Evolutionary conservation across 53 echinoderm and acorn worm genomes (phyloP).

Genomic region (Stichopus horrens): DNA sequence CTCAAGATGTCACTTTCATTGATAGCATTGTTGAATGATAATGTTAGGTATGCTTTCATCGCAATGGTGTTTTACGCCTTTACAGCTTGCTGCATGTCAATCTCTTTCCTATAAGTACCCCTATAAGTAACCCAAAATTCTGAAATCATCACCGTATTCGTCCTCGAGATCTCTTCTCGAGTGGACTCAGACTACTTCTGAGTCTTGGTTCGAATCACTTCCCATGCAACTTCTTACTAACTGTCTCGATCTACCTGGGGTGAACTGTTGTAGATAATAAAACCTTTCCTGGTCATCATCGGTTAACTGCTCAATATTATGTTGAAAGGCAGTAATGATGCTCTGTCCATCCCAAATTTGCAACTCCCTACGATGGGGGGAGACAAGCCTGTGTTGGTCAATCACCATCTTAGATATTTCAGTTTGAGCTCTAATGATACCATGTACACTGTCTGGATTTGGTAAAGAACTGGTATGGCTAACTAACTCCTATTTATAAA

Average conservation of each 20-base stretch:
- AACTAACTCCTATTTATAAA: not conserved
- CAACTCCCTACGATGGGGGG: not conserved
- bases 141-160: constrained; percentile 58
- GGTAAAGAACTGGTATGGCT: not conserved
- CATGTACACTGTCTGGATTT: constrained; percentile 3
- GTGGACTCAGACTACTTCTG: too few species aligned
- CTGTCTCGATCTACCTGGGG: constrained; percentile 52
- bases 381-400: constrained; percentile 3
- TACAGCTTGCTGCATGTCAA: constrained; percentile 48
- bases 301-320: constrained; percentile 39
- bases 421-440: constrained; percentile 1
- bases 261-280: constrained; percentile 65
- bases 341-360: constrained; percentile 25
- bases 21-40: constrained; percentile 44
- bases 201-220: constrained; percentile 8
- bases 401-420: constrained; percentile 34
- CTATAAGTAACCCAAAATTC: constrained; percentile 47
- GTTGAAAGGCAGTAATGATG: constrained; percentile 47
- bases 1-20: constrained; percentile 46
- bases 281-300: constrained; percentile 54
- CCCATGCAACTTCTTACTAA: constrained; percentile 66
- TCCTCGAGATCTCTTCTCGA: constrained; percentile 44
- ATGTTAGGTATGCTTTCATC: constrained; percentile 58
- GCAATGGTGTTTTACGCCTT: constrained; percentile 55
- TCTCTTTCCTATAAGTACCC: constrained; percentile 43